Evolutionary conservation across 2,797 vertebrate genomes (phyloP).

Genomic region (Lophotriccus pileatus): DNA sequence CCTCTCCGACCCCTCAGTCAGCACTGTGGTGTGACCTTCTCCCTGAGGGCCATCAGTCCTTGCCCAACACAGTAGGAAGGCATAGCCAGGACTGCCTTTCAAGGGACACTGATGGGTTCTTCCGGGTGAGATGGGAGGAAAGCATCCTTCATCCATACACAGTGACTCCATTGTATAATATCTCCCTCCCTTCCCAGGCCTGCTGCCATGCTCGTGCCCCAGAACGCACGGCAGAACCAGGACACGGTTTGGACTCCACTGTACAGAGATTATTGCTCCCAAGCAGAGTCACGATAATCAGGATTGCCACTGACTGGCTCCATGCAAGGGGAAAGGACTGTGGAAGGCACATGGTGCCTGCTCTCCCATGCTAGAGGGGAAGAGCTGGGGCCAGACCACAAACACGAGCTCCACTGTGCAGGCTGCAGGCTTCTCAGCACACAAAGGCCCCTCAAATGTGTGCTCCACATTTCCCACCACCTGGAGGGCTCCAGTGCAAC

Average conservation of each 20-base stretch:
- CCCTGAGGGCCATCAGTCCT: conserved; percentile 74
- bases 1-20: conserved; percentile 99
- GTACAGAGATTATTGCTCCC: conserved; percentile 7
- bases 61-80: conserved; percentile 24
- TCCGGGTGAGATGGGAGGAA: conserved; percentile 75
- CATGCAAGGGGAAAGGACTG: conserved; percentile 42
- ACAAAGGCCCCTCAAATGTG: accelerated
- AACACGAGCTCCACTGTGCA: not conserved
- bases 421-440: not conserved
- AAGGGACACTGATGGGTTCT: conserved; percentile 75
- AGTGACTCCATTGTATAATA: conserved; percentile 65
- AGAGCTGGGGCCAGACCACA: not conserved
- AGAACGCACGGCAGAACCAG: conserved; percentile 29
- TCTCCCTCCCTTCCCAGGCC: conserved; percentile 59
- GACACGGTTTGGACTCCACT: conserved; percentile 53
- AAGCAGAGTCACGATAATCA: not conserved
- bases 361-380: not conserved
- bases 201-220: conserved; percentile 26
- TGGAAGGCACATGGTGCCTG: not conserved
- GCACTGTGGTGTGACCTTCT: conserved; percentile 93
- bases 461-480: not conserved
- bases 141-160: conserved; percentile 67
- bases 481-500: not conserved
- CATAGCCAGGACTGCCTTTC: conserved; percentile 61
- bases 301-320: conserved; percentile 41